Conservation (phyloP, 2,113 vertebrate genomes). For the Rhynchomys soricoides region DNA sequence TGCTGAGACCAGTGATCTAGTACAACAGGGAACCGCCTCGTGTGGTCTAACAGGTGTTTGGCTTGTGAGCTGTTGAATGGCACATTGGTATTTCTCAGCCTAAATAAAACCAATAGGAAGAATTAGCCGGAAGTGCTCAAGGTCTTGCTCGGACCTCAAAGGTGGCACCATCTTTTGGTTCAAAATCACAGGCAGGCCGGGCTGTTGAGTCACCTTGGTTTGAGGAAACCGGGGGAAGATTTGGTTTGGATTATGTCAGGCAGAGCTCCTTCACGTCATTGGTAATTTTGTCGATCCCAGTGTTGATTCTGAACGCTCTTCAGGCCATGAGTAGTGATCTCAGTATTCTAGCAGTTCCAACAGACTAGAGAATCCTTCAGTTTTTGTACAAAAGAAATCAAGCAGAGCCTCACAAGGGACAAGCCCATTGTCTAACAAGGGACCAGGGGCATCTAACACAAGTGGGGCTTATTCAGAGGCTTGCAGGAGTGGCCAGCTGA, state of each 20-base stretch:
- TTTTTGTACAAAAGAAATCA: not conserved
- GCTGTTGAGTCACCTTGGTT: not conserved
- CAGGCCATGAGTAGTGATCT: conserved; percentile 53
- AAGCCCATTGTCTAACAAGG: not conserved
- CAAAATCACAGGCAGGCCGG: not conserved
- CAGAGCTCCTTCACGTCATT: conserved; percentile 70
- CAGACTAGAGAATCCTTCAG: conserved; percentile 57
- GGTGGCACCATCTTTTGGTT: not conserved
- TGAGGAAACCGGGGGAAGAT: conserved; percentile 61
- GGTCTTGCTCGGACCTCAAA: not conserved
- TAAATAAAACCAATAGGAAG: not conserved
- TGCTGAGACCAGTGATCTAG: not conserved
- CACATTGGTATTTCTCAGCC: not conserved
- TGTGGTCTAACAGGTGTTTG: not conserved
- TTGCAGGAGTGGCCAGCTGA: not conserved
- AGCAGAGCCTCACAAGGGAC: not conserved
- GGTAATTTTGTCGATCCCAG: conserved; percentile 68
- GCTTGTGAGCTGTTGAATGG: not conserved
- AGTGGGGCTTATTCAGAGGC: not conserved
- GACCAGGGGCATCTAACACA: not conserved
- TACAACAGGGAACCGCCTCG: accelerated
- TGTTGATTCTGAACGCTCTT: conserved; percentile 66
- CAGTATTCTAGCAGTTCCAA: not conserved
- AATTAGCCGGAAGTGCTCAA: not conserved
- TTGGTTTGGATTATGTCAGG: conserved; percentile 69